phyloP scores from a whole-genome alignment of 2,888 invertebrate genomes.

The Abrostola triplasia region DNA sequence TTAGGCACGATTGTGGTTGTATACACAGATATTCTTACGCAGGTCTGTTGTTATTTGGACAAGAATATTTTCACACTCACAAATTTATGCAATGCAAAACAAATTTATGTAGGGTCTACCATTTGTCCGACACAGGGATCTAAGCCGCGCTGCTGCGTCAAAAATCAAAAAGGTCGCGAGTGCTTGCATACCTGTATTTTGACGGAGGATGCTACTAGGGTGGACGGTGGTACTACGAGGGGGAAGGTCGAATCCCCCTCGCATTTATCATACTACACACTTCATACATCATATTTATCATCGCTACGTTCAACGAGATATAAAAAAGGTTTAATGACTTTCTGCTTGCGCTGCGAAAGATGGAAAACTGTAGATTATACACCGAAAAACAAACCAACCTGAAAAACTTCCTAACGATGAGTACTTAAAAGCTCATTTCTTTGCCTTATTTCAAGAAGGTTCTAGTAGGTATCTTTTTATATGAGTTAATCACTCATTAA shows the following conservation, averaged over 20 bases:
- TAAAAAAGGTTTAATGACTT: slow-evolving; percentile 37
- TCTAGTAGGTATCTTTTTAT: not conserved
- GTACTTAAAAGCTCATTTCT: slow-evolving; percentile 31
- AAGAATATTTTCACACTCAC: too few species aligned
- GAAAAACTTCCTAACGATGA: slow-evolving; percentile 25
- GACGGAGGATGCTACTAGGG: slow-evolving; percentile 10
- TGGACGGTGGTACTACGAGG: slow-evolving; percentile 28
- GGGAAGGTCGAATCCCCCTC: slow-evolving; percentile 21
- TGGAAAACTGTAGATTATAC: slow-evolving; percentile 8
- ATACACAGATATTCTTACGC: too few species aligned
- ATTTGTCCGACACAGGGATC: not conserved
- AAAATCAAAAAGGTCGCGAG: too few species aligned
- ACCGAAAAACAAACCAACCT: slow-evolving; percentile 26
- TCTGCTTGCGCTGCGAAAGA: slow-evolving; percentile 6
- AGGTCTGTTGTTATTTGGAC: too few species aligned
- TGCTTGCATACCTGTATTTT: slow-evolving; percentile 38
- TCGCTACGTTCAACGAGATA: slow-evolving; percentile 9
- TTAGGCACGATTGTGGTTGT: too few species aligned
- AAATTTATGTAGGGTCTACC: too few species aligned
- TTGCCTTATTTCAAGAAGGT: slow-evolving; percentile 37
- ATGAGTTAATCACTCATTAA: too few species aligned
- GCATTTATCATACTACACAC: slow-evolving; percentile 43
- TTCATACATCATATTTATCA: slow-evolving; percentile 42
- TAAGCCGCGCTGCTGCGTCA: too few species aligned
- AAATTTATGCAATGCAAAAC: too few species aligned